phyloP scores from a whole-genome alignment of 2,888 invertebrate species.

The Kuschelorhynchus macadamiae region DNA sequence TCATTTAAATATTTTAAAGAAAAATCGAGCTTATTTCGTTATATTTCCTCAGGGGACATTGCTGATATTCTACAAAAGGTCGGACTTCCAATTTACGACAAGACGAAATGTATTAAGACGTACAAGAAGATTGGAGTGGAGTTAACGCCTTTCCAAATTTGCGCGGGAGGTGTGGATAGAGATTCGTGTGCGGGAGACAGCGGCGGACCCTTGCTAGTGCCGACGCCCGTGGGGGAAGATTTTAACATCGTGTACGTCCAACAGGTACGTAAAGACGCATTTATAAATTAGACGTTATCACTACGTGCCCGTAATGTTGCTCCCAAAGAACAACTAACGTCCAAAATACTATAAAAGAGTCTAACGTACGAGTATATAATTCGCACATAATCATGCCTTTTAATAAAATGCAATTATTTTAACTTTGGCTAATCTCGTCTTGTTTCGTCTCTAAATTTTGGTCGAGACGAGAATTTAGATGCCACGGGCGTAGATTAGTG shows the following conservation, averaged over 20 bases:
- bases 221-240: slow-evolving; percentile 61
- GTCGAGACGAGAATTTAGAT: too few relatives aligned
- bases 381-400: too few relatives aligned
- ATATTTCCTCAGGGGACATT: slow-evolving; percentile 55
- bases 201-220: slow-evolving; percentile 76
- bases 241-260: slow-evolving; percentile 71
- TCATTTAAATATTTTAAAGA: too few relatives aligned
- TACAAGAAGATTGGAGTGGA: slow-evolving; percentile 56
- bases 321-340: too few relatives aligned
- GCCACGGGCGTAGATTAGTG: too few relatives aligned
- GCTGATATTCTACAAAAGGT: slow-evolving; percentile 68
- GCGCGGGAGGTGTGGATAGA: slow-evolving; percentile 74
- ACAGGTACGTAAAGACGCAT: slow-evolving; percentile 57
- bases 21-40: too few relatives aligned
- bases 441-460: too few relatives aligned
- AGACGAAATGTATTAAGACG: slow-evolving; percentile 54
- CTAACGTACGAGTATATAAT: too few relatives aligned
- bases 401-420: too few relatives aligned
- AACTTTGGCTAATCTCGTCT: too few relatives aligned
- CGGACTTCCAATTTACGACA: slow-evolving; percentile 61
- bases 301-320: too few relatives aligned
- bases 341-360: too few relatives aligned
- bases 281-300: not conserved
- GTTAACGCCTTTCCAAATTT: slow-evolving; percentile 70
- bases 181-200: slow-evolving; percentile 80